phyloP scores from a whole-genome alignment of 64 coral and sea anemone species.

The Dendronephthya gigantea region DNA sequence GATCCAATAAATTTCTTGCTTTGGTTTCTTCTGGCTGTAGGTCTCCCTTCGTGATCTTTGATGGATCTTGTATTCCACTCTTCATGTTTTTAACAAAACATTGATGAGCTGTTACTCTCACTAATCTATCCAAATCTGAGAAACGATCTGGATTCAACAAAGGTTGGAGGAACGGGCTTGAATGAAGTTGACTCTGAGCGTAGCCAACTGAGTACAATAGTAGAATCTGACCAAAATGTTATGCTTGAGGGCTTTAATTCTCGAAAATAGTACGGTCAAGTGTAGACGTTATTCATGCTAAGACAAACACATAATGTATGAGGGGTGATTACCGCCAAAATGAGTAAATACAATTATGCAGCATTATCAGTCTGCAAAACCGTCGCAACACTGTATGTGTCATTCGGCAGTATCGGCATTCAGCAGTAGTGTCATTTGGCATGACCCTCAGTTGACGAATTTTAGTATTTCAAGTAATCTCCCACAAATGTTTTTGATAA shows the following conservation, averaged over 20 bases:
- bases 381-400: background rate
- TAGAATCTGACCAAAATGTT: too few relatives aligned
- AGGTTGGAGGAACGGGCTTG: too few relatives aligned
- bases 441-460: background rate
- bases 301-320: too few relatives aligned
- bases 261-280: too few relatives aligned
- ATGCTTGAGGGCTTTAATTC: too few relatives aligned
- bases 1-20: conserved; percentile 12
- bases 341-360: too few relatives aligned
- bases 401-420: background rate
- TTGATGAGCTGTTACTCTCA: background rate
- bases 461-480: background rate
- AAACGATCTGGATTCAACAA: background rate
- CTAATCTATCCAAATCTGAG: background rate
- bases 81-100: background rate
- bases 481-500: background rate
- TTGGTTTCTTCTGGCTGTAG: conserved; percentile 22
- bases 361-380: background rate
- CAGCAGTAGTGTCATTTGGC: background rate
- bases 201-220: too few relatives aligned
- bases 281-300: too few relatives aligned
- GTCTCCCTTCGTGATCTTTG: background rate
- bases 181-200: too few relatives aligned
- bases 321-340: too few relatives aligned
- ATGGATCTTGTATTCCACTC: background rate